Evolutionary conservation across 2,113 vertebrate species (phyloP), one percentile per base, ranked within the genome.

Genomic region (Nicator chloris): DNA sequence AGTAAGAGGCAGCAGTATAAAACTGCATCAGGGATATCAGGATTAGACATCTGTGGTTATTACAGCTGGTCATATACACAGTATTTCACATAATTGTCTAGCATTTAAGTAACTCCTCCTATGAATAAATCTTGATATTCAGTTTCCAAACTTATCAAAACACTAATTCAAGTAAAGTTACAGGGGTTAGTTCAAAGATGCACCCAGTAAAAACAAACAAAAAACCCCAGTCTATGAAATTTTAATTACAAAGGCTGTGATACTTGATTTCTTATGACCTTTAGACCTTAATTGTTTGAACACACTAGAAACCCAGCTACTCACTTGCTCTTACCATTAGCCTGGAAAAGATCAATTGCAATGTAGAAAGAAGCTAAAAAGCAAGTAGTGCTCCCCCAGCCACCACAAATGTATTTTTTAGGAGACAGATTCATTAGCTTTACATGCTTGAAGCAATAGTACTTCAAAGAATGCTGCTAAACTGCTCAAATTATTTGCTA

Each of bases 321-420:
- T 56, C 27, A 8, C 8, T 78, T 56, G 20, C 13, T 59, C 0
- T 61, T 49, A 30, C 23, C 47, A 51, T 54, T 86, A 60, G 20
- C 23, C 20, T 80, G 23, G 23, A 65, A 92, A 81, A 64, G 39
- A 78, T 3, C 1, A 3, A 60, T 35, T 54, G 30, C 54, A 60
- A 19, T 45, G 35, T 20, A 49, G 24, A 37, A 72, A 72, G 64
- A 69, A 42, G 3, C 11, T 35, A 53, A 51, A 96, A 88, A 47
- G 13, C 56, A 85, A 40, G 20, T 39, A 11, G 3, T 1, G 0
- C 24, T 65, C 20, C 15, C 13, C 4, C 18, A 82, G 0, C 17
- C 6, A 42, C 42, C 10, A 66, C 7, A 63, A 71, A 64, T 13
- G 9, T 57, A 5, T 13, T 69, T 78, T 84, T 76, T 54, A 39